A percentile compares a stretch with the other conserved stretches of the same genome.
Conservation (phyloP, 2,797 vertebrate genomes). For the Macropus fuliginosus region DNA sequence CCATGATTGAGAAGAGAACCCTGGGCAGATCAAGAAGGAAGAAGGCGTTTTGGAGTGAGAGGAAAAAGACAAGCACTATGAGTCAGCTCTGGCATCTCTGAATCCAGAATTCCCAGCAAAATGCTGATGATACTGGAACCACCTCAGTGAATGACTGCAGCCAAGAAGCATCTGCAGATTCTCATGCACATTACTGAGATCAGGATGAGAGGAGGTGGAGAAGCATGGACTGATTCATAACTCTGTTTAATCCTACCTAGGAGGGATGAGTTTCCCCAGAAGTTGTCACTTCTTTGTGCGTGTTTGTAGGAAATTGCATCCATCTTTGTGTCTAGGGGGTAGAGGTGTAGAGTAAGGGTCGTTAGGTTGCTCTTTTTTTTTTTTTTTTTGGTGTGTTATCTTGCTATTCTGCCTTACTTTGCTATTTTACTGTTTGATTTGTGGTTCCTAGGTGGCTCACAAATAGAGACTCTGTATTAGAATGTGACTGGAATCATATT, state of each 20-base stretch:
- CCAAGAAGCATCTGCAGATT: not conserved
- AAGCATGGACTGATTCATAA: not conserved
- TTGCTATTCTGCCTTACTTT: not conserved
- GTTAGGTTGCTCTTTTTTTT: not conserved
- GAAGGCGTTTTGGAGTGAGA: not conserved
- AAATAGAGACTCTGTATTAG: not conserved
- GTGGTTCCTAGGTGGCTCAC: not conserved
- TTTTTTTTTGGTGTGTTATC: not conserved
- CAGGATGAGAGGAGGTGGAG: not conserved
- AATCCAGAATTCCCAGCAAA: not conserved
- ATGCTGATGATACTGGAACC: not conserved
- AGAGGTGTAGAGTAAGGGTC: not conserved
- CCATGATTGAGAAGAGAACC: not conserved
- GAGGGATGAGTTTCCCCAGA: not conserved
- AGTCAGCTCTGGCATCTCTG: not conserved
- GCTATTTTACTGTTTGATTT: not conserved
- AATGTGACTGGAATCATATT: not conserved
- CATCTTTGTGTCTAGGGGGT: not conserved
- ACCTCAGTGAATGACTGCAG: not conserved
- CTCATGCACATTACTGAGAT: not conserved
- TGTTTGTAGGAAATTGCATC: not conserved
- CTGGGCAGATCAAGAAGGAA: not conserved
- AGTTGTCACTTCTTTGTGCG: not conserved
- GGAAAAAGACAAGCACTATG: not conserved
- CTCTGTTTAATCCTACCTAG: not conserved